Conservation (phyloP, 2,113 vertebrate species). For the Triplophysa tibetana region DNA sequence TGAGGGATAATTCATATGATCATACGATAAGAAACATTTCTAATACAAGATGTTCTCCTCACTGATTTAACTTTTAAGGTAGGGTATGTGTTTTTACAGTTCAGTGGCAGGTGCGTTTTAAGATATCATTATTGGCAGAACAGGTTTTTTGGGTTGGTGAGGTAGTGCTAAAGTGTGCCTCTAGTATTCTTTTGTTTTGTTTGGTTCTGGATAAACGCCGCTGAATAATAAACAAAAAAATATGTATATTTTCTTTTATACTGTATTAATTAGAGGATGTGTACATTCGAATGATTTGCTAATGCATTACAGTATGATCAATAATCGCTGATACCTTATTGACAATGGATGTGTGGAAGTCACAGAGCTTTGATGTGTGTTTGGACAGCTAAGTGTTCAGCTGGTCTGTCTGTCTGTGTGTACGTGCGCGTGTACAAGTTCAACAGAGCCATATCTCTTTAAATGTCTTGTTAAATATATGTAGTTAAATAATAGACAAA, state of each 20-base stretch:
- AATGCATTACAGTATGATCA: not conserved
- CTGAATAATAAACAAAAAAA: not conserved
- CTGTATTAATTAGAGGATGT: not conserved
- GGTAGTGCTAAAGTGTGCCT: not conserved
- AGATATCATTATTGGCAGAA: not conserved
- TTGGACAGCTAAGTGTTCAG: not conserved
- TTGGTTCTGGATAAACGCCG: not conserved
- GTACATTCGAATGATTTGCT: not conserved
- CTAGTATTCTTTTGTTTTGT: not conserved
- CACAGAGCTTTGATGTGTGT: slow-evolving; percentile 19
- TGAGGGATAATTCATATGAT: too few relatives aligned
- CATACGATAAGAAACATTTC: too few relatives aligned
- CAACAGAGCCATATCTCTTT: too few relatives aligned
- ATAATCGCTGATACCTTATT: not conserved
- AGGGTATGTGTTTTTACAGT: not conserved
- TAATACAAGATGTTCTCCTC: too few relatives aligned
- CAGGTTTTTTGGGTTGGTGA: not conserved
- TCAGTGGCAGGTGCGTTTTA: not conserved
- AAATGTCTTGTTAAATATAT: too few relatives aligned
- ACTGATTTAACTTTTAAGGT: not conserved
- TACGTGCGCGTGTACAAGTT: not conserved
- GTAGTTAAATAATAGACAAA: too few relatives aligned
- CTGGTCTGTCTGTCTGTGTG: slow-evolving; percentile 6
- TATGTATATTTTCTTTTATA: not conserved
- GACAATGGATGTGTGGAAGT: slow-evolving; percentile 5